A percentile compares a stretch with the other conserved stretches of the same genome.
Evolutionary conservation across 2,113 vertebrate genomes (phyloP).

Genomic region (Campylorhamphus procurvoides): DNA sequence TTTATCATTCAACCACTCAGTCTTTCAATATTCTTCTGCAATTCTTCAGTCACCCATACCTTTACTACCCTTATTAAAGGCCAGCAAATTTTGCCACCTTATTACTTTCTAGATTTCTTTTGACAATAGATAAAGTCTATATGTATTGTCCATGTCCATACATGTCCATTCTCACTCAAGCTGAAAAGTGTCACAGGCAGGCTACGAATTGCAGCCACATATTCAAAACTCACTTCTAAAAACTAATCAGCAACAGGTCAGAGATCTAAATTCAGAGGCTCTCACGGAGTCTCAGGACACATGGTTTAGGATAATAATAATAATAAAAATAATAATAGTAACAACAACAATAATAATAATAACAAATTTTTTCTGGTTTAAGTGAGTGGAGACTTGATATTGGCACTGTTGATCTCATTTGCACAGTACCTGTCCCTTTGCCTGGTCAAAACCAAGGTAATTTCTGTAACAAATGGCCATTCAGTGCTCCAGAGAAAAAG

Average conservation of each 20-base stretch:
- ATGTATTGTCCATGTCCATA: not conserved
- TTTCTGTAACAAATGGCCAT: not conserved
- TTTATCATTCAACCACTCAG: not conserved
- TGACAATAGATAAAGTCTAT: not conserved
- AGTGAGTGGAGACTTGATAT: not conserved
- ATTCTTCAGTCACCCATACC: not conserved
- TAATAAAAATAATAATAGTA: not conserved
- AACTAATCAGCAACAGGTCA: not conserved
- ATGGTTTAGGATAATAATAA: not conserved
- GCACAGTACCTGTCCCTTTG: not conserved
- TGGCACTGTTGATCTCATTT: not conserved
- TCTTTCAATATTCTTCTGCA: not conserved
- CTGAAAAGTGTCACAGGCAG: not conserved
- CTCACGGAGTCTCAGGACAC: not conserved
- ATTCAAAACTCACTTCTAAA: not conserved
- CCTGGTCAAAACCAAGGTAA: not conserved
- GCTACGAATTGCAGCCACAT: not conserved
- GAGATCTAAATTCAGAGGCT: not conserved
- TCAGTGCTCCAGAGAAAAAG: not conserved
- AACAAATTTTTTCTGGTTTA: not conserved
- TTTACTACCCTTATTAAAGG: not conserved
- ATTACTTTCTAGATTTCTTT: not conserved
- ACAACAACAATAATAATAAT: not conserved
- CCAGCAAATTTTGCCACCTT: not conserved
- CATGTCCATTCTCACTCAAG: not conserved